Evolutionary conservation across 2,797 vertebrate species (phyloP).

Genomic region (Sebastes wilsoni): DNA sequence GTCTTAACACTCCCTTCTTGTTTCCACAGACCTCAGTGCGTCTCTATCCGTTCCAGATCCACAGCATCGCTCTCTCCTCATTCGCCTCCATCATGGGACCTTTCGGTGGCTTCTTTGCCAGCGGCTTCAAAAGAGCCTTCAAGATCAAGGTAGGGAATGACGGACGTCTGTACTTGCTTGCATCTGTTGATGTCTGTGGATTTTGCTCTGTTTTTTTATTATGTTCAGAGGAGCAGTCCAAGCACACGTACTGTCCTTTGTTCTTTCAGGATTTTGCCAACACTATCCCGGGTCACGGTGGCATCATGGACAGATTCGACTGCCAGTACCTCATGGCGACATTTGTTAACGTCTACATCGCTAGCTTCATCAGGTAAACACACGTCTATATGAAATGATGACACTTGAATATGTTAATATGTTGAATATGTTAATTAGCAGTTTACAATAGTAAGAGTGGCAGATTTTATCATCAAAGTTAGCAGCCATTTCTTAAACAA

Average conservation of each 20-base stretch:
- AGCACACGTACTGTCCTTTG: not conserved
- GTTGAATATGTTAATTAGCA: not conserved
- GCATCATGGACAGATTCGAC: conserved; percentile 99
- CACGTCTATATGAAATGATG: not conserved
- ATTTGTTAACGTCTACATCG: conserved; percentile 98
- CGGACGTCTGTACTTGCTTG: too few species aligned
- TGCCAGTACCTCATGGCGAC: conserved; percentile 99
- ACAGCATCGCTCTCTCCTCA: conserved; percentile 95
- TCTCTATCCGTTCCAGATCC: conserved; percentile 98
- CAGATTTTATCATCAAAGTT: not conserved
- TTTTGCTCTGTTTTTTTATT: not conserved
- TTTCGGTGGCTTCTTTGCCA: conserved; percentile 98
- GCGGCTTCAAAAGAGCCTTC: conserved; percentile 98
- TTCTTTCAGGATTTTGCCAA: conserved; percentile 93
- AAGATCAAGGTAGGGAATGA: conserved; percentile 92
- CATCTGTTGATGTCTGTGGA: not conserved
- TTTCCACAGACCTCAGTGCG: conserved; percentile 87
- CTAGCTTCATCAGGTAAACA: conserved; percentile 96
- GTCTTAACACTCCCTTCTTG: not conserved
- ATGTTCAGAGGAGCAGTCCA: not conserved
- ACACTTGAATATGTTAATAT: not conserved
- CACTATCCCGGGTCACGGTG: conserved; percentile 97
- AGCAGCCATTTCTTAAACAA: not conserved
- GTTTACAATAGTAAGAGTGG: not conserved
- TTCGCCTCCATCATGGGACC: conserved; percentile 97